phyloP scores from a whole-genome alignment of 2,113 vertebrate species.

The Furnarius figulus region DNA sequence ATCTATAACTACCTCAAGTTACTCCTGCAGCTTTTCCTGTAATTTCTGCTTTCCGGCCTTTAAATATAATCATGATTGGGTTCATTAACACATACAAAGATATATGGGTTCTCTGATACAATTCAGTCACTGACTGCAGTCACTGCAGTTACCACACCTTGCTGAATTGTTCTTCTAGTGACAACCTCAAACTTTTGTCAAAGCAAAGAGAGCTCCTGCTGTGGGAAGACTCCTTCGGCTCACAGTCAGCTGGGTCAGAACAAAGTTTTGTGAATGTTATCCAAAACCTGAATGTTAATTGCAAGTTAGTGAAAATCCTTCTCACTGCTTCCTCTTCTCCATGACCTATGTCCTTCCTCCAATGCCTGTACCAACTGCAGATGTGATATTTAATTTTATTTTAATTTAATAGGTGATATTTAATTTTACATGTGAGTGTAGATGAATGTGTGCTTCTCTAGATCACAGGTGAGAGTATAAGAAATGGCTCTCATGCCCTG shows the following conservation, averaged over 20 bases:
- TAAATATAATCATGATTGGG: not conserved
- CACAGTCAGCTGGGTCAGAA: not conserved
- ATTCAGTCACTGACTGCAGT: not conserved
- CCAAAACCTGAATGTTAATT: not conserved
- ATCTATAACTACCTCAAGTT: not conserved
- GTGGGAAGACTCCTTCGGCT: not conserved
- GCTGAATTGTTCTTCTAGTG: not conserved
- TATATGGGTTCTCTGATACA: not conserved
- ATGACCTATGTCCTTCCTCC: not conserved
- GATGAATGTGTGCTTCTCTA: not conserved
- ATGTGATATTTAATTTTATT: not conserved
- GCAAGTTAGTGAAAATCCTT: not conserved
- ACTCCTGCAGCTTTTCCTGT: not conserved
- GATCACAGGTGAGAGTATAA: not conserved
- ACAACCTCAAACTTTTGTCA: not conserved
- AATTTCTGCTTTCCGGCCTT: not conserved
- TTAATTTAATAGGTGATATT: not conserved
- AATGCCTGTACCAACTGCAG: not conserved
- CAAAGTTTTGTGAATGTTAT: not conserved
- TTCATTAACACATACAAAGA: not conserved
- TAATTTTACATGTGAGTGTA: not conserved
- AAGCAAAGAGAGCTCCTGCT: not conserved
- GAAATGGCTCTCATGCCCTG: not conserved
- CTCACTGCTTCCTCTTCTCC: not conserved
- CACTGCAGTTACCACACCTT: not conserved